Conservation (phyloP, 2,888 invertebrate genomes). For the Drosophila longiperda region DNA sequence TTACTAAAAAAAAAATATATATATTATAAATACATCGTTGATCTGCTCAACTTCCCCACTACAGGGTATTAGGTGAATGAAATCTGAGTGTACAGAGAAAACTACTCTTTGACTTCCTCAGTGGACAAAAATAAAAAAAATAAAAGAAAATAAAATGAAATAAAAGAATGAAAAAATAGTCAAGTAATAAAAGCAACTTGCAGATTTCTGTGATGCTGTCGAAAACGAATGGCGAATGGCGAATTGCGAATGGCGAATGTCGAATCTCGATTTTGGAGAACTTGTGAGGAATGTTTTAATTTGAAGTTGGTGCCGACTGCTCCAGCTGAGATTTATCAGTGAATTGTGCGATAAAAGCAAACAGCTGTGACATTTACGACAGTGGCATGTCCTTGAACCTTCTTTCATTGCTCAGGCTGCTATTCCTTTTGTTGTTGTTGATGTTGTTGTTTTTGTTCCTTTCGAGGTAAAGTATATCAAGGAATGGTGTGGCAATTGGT, state of each 20-base stretch:
- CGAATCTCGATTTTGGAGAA: constrained; percentile 24
- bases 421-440: background rate
- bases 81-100: background rate
- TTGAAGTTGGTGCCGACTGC: constrained; percentile 52
- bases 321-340: constrained; percentile 47
- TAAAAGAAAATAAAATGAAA: background rate
- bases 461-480: constrained; percentile 37
- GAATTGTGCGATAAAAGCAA: constrained; percentile 39
- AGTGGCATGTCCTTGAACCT: constrained; percentile 60
- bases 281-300: constrained; percentile 75
- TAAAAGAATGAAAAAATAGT: background rate
- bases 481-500: constrained; percentile 25
- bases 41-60: background rate
- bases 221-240: background rate
- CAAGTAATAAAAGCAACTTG: constrained; percentile 26
- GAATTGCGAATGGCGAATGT: constrained; percentile 6
- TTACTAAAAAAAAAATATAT: too few relatives aligned
- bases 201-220: background rate
- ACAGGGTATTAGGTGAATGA: background rate
- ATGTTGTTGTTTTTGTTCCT: background rate
- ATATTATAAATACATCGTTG: too few relatives aligned
- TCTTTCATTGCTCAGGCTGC: constrained; percentile 4
- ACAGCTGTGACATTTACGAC: constrained; percentile 45
- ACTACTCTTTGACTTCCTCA: background rate
- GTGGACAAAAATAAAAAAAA: background rate